phyloP scores from a whole-genome alignment of 1,140 invertebrate species.

The Hyposmocoma kahamanoa region DNA sequence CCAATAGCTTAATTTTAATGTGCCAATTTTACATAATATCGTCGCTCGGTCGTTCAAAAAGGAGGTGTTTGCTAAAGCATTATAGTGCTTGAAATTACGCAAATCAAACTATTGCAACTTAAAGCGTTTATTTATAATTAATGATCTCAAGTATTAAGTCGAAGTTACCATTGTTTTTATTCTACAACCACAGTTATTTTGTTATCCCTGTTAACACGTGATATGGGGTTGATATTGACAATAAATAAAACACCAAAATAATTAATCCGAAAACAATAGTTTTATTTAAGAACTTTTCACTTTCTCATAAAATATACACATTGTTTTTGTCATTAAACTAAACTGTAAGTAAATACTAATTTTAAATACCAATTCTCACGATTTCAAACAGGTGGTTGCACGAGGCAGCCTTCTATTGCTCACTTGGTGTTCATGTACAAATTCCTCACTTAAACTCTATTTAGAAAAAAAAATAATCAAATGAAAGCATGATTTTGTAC shows the following conservation, averaged over 20 bases:
- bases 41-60: too few relatives aligned
- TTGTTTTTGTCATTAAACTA: conserved; percentile 74
- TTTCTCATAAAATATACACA: conserved; percentile 74
- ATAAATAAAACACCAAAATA: conserved; percentile 61
- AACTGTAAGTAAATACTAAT: conserved; percentile 73
- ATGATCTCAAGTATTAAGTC: too few relatives aligned
- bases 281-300: conserved; percentile 73
- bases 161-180: too few relatives aligned
- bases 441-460: conserved; percentile 64
- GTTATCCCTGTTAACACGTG: too few relatives aligned
- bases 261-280: conserved; percentile 74
- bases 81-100: too few relatives aligned
- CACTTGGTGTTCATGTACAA: conserved; percentile 55
- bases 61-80: too few relatives aligned
- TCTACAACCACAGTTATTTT: too few relatives aligned
- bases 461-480: conserved; percentile 66
- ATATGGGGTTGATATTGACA: too few relatives aligned
- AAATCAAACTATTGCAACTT: too few relatives aligned
- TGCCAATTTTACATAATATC: too few relatives aligned
- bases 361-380: conserved; percentile 70
- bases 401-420: conserved; percentile 40
- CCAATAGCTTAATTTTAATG: too few relatives aligned
- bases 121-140: too few relatives aligned
- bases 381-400: conserved; percentile 39
- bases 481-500: conserved; percentile 71